Evolutionary conservation across 2,113 vertebrate species (phyloP).

Genomic region (Danionella cerebrum): DNA sequence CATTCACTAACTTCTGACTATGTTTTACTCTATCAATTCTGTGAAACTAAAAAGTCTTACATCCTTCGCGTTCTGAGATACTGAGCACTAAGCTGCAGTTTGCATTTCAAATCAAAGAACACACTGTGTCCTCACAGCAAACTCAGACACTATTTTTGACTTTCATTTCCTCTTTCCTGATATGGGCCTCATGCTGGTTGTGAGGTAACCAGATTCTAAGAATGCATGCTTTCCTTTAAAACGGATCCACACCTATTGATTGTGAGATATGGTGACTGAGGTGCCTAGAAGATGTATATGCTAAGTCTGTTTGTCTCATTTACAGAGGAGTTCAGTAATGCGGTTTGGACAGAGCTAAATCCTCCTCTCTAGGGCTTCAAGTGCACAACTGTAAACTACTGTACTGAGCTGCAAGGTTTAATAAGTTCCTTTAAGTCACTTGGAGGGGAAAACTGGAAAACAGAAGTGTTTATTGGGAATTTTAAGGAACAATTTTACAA

Average conservation of each 20-base stretch:
- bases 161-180: slow-evolving; percentile 20
- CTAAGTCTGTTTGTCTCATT: slow-evolving; percentile 20
- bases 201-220: not conserved
- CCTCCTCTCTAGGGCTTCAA: slow-evolving; percentile 38
- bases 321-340: slow-evolving; percentile 19
- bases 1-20: too few relatives aligned
- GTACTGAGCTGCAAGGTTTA: not conserved
- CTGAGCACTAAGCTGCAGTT: not conserved
- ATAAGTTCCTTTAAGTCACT: slow-evolving; percentile 26
- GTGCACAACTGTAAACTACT: slow-evolving; percentile 31
- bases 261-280: slow-evolving; percentile 12
- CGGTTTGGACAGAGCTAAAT: slow-evolving; percentile 27
- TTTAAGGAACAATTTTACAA: too few relatives aligned
- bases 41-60: too few relatives aligned
- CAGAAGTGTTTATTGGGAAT: too few relatives aligned
- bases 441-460: too few relatives aligned
- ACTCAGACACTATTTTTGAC: slow-evolving; percentile 21
- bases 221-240: not conserved
- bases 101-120: not conserved
- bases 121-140: slow-evolving; percentile 10
- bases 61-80: not conserved
- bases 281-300: not conserved
- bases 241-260: slow-evolving; percentile 11
- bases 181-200: slow-evolving; percentile 5
- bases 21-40: too few relatives aligned